Evolutionary conservation across 2,113 vertebrate genomes (phyloP), one percentile per base, ranked within the genome.

Genomic region (Ivindomyrus marchei): DNA sequence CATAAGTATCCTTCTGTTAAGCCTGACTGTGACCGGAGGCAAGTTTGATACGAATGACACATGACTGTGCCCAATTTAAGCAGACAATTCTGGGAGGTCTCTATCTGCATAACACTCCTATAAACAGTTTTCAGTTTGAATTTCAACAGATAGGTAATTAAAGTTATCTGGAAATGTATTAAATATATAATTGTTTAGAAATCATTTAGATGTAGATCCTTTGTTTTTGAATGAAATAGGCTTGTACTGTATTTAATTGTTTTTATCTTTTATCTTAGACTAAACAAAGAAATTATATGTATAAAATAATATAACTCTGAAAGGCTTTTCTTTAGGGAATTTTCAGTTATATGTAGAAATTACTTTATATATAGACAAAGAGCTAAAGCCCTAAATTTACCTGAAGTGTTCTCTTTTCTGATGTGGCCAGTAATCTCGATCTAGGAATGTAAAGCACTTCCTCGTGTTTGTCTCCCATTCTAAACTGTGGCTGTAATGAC

Each of bases 401-500:
- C 89, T 91, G 42, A 74, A n/a, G 45, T 66, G 50, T 52, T 62
- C 85, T 15, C 58, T n/a, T 90, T 27, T 42, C 90, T 27, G 84
- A 88, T 93, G 92, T 93, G 92, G 93, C 92, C 91, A 92, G 92
- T 90, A 74, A 46, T 13, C 15, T 53, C 89, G 92, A 94, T 95
- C 93, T 90, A 89, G 49, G 31, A 53, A 93, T 95, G 93, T 93
- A 31, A 39, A 88, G 91, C 91, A 90, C 92, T 94, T 92, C 93
- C 93, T 92, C 88, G 27, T 27, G 88, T 89, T 80, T 89, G 11
- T 50, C 47, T 24, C 50, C 50, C 89, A 49, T 0, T 42, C 77
- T 52, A 77, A 36, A 50, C 88, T 91, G 93, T 91, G 88, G 88
- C 91, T 91, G 45, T 95, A 95, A 96, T 95, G 94, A 92, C 94